Base-by-base conservation (phyloP, 2,888 invertebrate genomes). In the Drosophila antonietae region DNA sequence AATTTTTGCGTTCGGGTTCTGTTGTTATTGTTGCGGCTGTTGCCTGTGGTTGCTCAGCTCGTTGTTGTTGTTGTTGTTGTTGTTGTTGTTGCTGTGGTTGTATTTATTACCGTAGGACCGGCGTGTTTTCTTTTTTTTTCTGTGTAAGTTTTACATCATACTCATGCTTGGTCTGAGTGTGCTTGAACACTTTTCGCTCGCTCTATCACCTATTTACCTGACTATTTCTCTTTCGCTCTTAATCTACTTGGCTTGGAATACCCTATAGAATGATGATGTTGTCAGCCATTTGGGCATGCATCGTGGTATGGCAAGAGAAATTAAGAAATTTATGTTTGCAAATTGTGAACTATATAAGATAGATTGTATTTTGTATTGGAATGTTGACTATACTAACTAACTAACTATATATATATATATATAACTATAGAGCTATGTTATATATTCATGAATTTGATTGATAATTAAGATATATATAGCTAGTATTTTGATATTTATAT, bases 91-190 rank as follows among this genome's bases (percentile, higher is more conserved):
- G 46, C 15, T 69, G 59, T 56, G 75, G 65, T 67, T 81, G 66
- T 73, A 82, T 75, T 66, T 62, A 72, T 88, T 86, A 81, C 79
- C 71, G 68, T 78, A 76, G 73, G 76, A 57, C 56, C 52, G 44
- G 33, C 55, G 47, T 55, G 46, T 62, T 59, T 63, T 76, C 64
- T 68, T 58, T 20, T 20, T 20, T 20, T 74, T 75, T 69, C 56
- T 64, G 59, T 74, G 68, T 65, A 72, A 69, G 66, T 64, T 71
- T 73, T 68, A 78, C 76, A 75, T 71, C 71, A 71, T 75, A 49
- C 58, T 43, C 15, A 20, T 6, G 15, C 33, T 56, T 15, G 33
- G n/a, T 28, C 43, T n/a, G 37, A 9, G 14, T 6, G 2, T 18
- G 58, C 60, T 51, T 43, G 33, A 33, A 23, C 23, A 14, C 28